These are phyloP conservation scores for Aphelinus certus DNA, from an alignment of 1,140 invertebrate genomes.

Conservation along the genomic window DNA sequence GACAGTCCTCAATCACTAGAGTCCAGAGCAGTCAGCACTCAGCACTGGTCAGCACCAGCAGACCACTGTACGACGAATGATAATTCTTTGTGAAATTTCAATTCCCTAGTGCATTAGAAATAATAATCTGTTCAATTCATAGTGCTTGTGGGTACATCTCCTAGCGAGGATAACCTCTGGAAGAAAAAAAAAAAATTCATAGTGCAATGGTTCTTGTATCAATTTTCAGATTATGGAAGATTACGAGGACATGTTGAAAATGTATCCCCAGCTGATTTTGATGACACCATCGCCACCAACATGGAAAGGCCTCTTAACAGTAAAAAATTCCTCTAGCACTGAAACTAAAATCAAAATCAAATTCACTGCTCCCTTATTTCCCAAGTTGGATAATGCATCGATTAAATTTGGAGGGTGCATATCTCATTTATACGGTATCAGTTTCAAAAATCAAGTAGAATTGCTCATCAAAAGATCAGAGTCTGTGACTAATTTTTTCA, in stretches of 20 bases:
- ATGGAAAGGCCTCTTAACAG: constrained; percentile 51
- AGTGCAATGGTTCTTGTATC: too few relatives aligned
- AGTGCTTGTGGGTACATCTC: too few relatives aligned
- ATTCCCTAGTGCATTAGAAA: too few relatives aligned
- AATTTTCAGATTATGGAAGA: constrained; percentile 37
- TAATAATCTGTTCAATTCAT: too few relatives aligned
- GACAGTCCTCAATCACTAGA: too few relatives aligned
- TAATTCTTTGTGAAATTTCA: too few relatives aligned
- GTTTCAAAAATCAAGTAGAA: constrained; percentile 44
- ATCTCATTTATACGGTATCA: constrained; percentile 37
- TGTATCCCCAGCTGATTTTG: constrained; percentile 51
- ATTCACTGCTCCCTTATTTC: constrained; percentile 52
- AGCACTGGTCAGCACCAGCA: too few relatives aligned
- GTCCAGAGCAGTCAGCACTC: too few relatives aligned
- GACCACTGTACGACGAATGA: too few relatives aligned
- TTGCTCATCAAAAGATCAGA: constrained; percentile 34
- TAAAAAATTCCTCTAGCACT: constrained; percentile 20
- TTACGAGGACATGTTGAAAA: constrained; percentile 44
- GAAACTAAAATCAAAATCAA: constrained; percentile 47
- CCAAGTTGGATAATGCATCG: constrained; percentile 39
- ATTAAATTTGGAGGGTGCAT: constrained; percentile 50
- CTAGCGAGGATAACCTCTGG: too few relatives aligned
- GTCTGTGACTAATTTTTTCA: constrained; percentile 48
- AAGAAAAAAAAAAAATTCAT: constrained; percentile 1
- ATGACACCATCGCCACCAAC: constrained; percentile 46